phyloP scores from a whole-genome alignment of 2,113 vertebrate genomes.

The Cacatua alba region DNA sequence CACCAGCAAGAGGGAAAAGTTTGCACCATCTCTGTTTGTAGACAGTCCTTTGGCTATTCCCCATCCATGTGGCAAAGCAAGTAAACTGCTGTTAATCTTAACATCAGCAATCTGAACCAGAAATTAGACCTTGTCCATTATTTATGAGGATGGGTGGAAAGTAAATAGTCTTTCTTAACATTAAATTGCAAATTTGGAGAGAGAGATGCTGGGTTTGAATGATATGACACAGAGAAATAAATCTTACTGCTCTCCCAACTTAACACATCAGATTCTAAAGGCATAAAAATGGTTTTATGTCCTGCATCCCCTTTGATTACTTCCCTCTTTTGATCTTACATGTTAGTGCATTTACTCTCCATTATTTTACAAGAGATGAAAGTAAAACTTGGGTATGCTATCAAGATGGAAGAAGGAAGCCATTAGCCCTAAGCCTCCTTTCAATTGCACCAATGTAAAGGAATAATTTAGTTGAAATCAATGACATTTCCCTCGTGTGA shows the following conservation, averaged over 20 bases:
- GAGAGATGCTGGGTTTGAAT: not conserved
- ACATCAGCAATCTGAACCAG: not conserved
- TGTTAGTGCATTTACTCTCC: not conserved
- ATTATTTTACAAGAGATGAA: not conserved
- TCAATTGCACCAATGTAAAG: not conserved
- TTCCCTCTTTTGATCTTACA: not conserved
- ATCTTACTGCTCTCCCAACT: not conserved
- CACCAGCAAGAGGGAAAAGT: not conserved
- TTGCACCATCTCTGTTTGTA: not conserved
- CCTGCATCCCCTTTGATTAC: not conserved
- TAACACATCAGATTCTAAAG: not conserved
- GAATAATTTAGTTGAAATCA: not conserved
- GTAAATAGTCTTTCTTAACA: not conserved
- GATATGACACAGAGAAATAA: not conserved
- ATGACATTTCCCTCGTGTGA: not conserved
- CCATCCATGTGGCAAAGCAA: not conserved
- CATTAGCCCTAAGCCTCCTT: not conserved
- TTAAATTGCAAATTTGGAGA: slow-evolving; percentile 9
- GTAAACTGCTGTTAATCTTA: not conserved
- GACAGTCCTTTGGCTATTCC: not conserved
- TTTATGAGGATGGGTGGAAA: slow-evolving; percentile 15
- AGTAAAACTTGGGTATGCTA: not conserved
- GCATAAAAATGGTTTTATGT: not conserved
- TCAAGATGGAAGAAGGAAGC: not conserved
- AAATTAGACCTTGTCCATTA: slow-evolving; percentile 28